phyloP scores from a whole-genome alignment of 2,113 vertebrate genomes.

The Prochilodus magdalenae region DNA sequence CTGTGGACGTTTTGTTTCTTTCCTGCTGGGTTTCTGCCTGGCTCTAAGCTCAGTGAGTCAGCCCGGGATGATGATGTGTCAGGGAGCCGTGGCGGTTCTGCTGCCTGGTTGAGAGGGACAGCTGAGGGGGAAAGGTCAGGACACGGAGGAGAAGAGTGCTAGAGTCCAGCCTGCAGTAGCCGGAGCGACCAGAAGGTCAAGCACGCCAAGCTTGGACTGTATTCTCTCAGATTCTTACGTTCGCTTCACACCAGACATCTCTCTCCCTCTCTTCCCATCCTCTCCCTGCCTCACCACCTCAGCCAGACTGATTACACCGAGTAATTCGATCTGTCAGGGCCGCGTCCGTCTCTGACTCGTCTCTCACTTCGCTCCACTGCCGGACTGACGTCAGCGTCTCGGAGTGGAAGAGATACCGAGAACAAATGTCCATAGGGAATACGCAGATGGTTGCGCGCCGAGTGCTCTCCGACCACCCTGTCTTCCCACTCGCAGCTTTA shows the following conservation, averaged over 20 bases:
- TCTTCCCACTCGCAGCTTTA: background rate
- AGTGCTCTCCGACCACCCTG: background rate
- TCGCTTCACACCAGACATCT: background rate
- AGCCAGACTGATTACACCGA: slow-evolving; percentile 11
- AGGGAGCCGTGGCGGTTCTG: background rate
- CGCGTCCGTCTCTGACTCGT: background rate
- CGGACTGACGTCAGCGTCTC: slow-evolving; percentile 18
- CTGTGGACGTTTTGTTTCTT: background rate
- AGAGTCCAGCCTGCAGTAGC: background rate
- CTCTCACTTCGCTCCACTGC: background rate
- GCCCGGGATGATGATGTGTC: background rate
- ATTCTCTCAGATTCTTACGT: background rate
- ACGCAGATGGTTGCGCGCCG: slow-evolving; percentile 17
- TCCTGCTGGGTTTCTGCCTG: background rate
- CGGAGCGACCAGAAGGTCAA: background rate
- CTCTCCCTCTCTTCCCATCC: slow-evolving; percentile 1
- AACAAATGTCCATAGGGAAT: background rate
- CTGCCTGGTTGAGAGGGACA: background rate
- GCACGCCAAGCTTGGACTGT: background rate
- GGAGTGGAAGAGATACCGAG: background rate
- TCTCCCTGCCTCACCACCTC: slow-evolving; percentile 20
- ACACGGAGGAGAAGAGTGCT: background rate
- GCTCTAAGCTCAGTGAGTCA: background rate
- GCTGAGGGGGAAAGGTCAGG: background rate
- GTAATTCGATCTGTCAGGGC: slow-evolving; percentile 24